Base-by-base conservation (phyloP, 1,140 invertebrate genomes). In the Physella acuta region DNA sequence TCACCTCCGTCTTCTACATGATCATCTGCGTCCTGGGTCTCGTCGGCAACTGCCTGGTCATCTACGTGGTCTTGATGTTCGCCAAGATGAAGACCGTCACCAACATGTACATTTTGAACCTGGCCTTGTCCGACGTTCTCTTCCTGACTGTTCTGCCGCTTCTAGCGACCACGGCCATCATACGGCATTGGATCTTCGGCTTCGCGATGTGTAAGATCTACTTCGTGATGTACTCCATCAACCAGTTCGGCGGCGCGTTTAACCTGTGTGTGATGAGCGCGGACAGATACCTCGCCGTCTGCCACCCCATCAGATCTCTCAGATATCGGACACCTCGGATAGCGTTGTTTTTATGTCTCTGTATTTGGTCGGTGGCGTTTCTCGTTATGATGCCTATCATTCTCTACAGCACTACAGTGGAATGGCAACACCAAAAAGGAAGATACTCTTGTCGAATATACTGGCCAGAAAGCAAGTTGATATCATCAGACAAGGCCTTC, bases 51-150 rank as follows among this genome's bases (percentile, higher is more conserved):
- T 92, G 93, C 0, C 87, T 98, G 20, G 95, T 98, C 39, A 97
- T 98, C 73, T 97, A 97, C 85, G 95, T 98, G 5, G 94, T 98
- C 0, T 39, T 78, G 3, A 70, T 79, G 8, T 94, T 92, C 84
- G 93, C 93, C 31, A 97, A 97, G 84, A 97, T 98, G 95, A 94
- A 98, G 81, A 98, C 95, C 0, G 95, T 98, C 0, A 97, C 95
- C 39, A 98, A 98, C 78, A 93, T 96, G 87, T 98, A 97, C 84
- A 97, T 98, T 67, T 90, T 98, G 2, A 98, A 98, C 80, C 84
- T 98, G 71, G 95, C 95, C 0, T 90, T 98, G n/a, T 95, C 95
- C 0, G 95, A 98, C 82, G 93, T 97, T 77, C 92, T 93, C 75
- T 98, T 97, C 81, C 88, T 98, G 0, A 91, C 96, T 14, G 94